phyloP scores from a whole-genome alignment of 2,797 vertebrate genomes.

The Hirundo rustica region DNA sequence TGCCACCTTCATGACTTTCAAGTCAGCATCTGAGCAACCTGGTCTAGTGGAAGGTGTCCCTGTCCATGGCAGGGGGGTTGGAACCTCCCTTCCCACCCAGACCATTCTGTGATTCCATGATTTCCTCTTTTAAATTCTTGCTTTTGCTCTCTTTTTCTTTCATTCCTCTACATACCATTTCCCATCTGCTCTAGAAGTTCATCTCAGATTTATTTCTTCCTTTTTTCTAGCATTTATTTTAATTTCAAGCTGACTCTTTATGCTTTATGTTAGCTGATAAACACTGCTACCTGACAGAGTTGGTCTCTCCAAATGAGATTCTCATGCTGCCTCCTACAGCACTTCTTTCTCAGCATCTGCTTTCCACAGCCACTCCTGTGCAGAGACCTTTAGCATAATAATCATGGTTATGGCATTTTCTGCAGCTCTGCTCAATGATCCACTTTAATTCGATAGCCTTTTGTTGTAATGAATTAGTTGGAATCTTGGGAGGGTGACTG shows the following conservation, averaged over 20 bases:
- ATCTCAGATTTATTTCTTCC: not conserved
- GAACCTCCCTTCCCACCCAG: not conserved
- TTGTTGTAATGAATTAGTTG: not conserved
- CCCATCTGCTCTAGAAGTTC: accelerated
- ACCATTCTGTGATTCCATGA: not conserved
- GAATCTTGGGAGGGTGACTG: not conserved
- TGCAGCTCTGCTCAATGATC: not conserved
- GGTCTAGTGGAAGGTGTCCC: not conserved
- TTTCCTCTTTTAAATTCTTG: not conserved
- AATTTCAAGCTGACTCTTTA: not conserved
- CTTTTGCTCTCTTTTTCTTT: not conserved
- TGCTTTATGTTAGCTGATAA: not conserved
- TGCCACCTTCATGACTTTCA: not conserved
- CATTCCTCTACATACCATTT: not conserved
- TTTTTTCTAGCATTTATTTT: not conserved
- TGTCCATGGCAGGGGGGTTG: not conserved
- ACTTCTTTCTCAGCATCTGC: not conserved
- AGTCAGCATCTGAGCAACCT: not conserved
- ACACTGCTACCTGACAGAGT: not conserved
- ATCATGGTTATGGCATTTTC: not conserved
- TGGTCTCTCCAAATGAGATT: not conserved
- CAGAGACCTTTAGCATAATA: not conserved
- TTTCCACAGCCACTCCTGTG: not conserved
- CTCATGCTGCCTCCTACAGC: not conserved
- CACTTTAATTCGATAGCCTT: not conserved